A percentile compares a stretch with the other conserved stretches of the same genome.
These are phyloP conservation scores for Nemotelus pantherinus DNA, from an alignment of 2,888 invertebrate genomes.

Conservation along the genomic window DNA sequence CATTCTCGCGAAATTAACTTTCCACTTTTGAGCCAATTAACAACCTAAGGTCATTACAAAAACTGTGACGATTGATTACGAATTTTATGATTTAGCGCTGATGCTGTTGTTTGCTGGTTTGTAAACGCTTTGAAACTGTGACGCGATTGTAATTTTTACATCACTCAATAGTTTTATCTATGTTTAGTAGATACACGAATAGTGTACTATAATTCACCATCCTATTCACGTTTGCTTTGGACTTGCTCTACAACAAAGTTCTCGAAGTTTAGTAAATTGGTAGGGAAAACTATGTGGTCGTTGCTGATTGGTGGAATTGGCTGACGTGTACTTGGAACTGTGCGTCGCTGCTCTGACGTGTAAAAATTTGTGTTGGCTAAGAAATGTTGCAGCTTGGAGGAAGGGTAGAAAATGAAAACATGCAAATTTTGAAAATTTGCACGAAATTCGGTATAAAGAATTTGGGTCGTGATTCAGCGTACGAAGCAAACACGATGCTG, in stretches of 20 bases:
- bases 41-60: conserved; percentile 28
- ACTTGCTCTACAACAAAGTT: conserved; percentile 11
- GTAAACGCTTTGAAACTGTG: conserved; percentile 7
- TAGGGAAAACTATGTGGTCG: conserved; percentile 10
- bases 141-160: conserved; percentile 4
- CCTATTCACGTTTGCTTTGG: conserved; percentile 7
- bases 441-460: not conserved
- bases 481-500: no score
- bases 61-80: not conserved
- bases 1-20: conserved; percentile 44
- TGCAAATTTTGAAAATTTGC: not conserved
- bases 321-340: conserved; percentile 32
- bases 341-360: conserved; percentile 21
- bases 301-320: conserved; percentile 23
- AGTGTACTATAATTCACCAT: not conserved
- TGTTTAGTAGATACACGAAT: not conserved
- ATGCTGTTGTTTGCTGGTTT: conserved; percentile 1
- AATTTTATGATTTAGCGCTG: not conserved
- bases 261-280: conserved; percentile 20
- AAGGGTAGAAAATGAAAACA: not conserved
- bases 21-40: not conserved
- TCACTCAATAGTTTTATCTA: conserved; percentile 28
- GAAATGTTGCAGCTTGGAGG: not conserved
- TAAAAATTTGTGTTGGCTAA: not conserved
- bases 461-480: no score